Percentiles rank a stretch among this genome's conserved stretches.
These are phyloP conservation scores for Drosophila sulfurigaster DNA, from an alignment of 1,140 invertebrate genomes.

Conservation along the genomic window DNA sequence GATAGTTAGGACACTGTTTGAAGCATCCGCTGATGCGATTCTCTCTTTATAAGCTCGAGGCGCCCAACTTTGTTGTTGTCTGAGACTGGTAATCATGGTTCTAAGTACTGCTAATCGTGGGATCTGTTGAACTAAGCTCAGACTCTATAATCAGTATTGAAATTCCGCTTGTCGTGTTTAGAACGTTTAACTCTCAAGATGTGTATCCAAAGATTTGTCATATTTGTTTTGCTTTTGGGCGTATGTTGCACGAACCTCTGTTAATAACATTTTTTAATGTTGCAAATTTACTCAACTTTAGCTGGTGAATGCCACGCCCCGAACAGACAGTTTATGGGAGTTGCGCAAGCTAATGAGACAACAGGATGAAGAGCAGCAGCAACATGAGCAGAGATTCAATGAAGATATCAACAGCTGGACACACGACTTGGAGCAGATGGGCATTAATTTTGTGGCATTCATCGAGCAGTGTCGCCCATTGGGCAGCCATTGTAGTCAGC, in stretches of 20 bases:
- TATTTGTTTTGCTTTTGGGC: constrained; percentile 25
- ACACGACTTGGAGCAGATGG: constrained; percentile 26
- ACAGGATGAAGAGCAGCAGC: constrained; percentile 14
- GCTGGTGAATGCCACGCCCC: constrained; percentile 24
- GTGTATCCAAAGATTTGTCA: constrained; percentile 18
- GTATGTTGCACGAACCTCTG: constrained; percentile 28
- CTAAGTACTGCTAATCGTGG: constrained; percentile 8
- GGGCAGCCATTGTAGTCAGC: constrained; percentile 32
- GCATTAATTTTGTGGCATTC: constrained; percentile 27
- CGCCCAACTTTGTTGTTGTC: not conserved
- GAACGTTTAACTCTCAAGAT: constrained; percentile 46
- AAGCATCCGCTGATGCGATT: not conserved
- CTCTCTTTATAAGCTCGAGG: constrained; percentile 39
- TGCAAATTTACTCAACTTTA: not conserved
- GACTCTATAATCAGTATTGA: constrained; percentile 55
- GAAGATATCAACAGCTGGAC: constrained; percentile 45
- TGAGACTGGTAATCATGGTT: not conserved
- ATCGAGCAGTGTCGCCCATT: constrained; percentile 48
- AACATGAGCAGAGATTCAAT: constrained; percentile 16
- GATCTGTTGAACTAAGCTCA: constrained; percentile 9
- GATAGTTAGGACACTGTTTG: constrained; percentile 23
- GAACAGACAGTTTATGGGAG: constrained; percentile 42
- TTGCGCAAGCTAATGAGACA: constrained; percentile 46
- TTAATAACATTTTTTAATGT: not conserved
- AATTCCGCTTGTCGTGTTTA: constrained; percentile 49